Conservation (phyloP, 1,140 invertebrate genomes). For the Drosophila arizonae region DNA sequence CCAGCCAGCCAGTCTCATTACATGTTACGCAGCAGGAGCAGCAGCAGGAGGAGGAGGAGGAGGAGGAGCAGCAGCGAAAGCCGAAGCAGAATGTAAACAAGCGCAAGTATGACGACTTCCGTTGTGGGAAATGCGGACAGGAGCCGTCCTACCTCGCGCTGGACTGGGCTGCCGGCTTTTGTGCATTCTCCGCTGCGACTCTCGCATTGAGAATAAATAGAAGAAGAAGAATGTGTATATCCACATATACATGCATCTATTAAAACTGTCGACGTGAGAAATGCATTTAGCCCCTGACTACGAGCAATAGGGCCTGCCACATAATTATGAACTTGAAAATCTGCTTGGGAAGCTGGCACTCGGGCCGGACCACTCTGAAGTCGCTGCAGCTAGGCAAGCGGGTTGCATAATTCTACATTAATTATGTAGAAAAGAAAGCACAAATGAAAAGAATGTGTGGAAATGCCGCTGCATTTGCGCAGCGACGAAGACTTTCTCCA, state of each 20-base stretch:
- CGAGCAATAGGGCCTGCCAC: constrained; percentile 6
- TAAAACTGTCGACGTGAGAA: constrained; percentile 49
- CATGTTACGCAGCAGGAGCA: constrained; percentile 57
- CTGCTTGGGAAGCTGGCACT: constrained; percentile 33
- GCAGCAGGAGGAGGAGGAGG: constrained; percentile 5
- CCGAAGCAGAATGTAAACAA: constrained; percentile 55
- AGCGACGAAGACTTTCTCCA: constrained; percentile 53
- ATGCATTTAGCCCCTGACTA: constrained; percentile 34
- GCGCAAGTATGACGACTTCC: constrained; percentile 69
- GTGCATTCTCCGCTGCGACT: constrained; percentile 50
- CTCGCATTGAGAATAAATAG: constrained; percentile 73
- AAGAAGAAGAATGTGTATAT: constrained; percentile 53
- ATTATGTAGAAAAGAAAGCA: constrained; percentile 50
- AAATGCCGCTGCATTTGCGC: constrained; percentile 45
- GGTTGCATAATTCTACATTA: constrained; percentile 67
- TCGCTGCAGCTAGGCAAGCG: constrained; percentile 19
- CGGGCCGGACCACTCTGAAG: constrained; percentile 34
- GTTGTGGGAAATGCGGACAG: constrained; percentile 77
- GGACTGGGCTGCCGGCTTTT: constrained; percentile 50
- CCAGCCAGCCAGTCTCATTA: constrained; percentile 44
- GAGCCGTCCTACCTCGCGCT: not conserved
- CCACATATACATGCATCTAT: constrained; percentile 29
- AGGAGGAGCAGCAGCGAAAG: constrained; percentile 24
- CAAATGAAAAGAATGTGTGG: not conserved
- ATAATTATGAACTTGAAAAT: constrained; percentile 80